These are phyloP conservation scores for Virgularia gustaviana DNA, from an alignment of 92 coral and sea anemone genomes.

Conservation along the genomic window DNA sequence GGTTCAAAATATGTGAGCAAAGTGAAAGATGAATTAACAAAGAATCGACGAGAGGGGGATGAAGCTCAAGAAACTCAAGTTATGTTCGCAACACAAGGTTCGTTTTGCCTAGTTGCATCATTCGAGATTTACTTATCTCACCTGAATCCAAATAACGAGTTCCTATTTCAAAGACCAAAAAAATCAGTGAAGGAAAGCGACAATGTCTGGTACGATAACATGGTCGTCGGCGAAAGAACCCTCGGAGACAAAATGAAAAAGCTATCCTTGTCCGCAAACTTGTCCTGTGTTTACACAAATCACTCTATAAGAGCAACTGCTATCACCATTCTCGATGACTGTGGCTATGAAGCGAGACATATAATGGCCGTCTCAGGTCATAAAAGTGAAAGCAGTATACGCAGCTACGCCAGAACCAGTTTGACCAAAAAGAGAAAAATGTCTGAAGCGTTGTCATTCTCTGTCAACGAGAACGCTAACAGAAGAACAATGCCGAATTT, in stretches of 20 bases:
- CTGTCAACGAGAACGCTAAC: background rate
- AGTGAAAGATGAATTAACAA: background rate
- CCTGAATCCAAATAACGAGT: conserved; percentile 3
- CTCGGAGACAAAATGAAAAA: conserved; percentile 38
- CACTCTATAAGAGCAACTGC: conserved; percentile 46
- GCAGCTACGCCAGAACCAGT: conserved; percentile 44
- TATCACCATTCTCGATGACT: conserved; percentile 49
- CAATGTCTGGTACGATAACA: conserved; percentile 29
- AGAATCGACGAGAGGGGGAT: background rate
- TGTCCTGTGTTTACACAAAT: conserved; percentile 37
- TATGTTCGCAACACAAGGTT: conserved; percentile 1
- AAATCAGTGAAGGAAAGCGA: background rate
- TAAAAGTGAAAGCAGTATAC: conserved; percentile 54
- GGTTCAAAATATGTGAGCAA: conserved; percentile 19
- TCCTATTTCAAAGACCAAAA: conserved; percentile 10
- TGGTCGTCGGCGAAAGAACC: conserved; percentile 31
- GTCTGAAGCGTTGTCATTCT: conserved; percentile 32
- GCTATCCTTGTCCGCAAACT: conserved; percentile 22
- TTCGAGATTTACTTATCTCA: conserved; percentile 1
- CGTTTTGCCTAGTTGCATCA: background rate
- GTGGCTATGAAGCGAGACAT: conserved; percentile 55
- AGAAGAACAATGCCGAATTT: background rate
- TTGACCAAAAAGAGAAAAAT: conserved; percentile 39
- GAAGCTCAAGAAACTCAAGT: background rate
- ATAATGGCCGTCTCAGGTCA: conserved; percentile 54